Evolutionary conservation across 2,888 invertebrate genomes (phyloP), one percentile per base, ranked within the genome.

Genomic region (Gastracanthus pulcherrimus): DNA sequence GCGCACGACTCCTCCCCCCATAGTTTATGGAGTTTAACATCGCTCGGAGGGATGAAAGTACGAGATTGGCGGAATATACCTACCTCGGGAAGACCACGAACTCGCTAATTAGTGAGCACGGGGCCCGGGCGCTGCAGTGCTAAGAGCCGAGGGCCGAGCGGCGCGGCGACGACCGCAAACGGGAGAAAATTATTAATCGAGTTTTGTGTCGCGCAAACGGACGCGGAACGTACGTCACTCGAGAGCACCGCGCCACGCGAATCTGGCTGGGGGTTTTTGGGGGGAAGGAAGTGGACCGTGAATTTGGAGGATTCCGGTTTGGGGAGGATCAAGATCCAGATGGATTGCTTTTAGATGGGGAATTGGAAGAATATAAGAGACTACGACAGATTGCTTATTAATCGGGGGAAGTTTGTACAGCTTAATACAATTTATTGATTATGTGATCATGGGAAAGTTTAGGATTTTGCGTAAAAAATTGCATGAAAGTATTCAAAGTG

Each of bases 121-220:
- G 36, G 34, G 38, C 55, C 29, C 71, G 16, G 19, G 29, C n/a
- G 70, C 78, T 76, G 80, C 76, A 78, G 79, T 31, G n/a, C n/a
- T n/a, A n/a, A n/a, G n/a, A n/a, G n/a, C 80, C 80, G 77, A 78
- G 7, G 48, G 13, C 29, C 64, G 71, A n/a, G 3, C 31, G 58
- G 55, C 58, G 51, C 9, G 60, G 51, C 9, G 60, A 62, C 45
- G 55, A 66, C 71, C 80, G 58, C 76, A 76, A 80, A 76, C 82
- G 81, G 81, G 83, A 81, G 81, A 75, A 84, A 84, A 84, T 85
- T 84, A 84, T 85, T 84, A 84, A 85, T 85, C 82, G 82, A 82
- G 82, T 84, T 84, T 83, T 66, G 62, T 13, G 29, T 58, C 26
- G 51, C 51, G 38, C 48, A 16, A n/a, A 55, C 16, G 41, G 71